Evolutionary conservation across 2,888 invertebrate species (phyloP), one percentile per base, ranked within the genome.

Genomic region (Orthosia cruda): DNA sequence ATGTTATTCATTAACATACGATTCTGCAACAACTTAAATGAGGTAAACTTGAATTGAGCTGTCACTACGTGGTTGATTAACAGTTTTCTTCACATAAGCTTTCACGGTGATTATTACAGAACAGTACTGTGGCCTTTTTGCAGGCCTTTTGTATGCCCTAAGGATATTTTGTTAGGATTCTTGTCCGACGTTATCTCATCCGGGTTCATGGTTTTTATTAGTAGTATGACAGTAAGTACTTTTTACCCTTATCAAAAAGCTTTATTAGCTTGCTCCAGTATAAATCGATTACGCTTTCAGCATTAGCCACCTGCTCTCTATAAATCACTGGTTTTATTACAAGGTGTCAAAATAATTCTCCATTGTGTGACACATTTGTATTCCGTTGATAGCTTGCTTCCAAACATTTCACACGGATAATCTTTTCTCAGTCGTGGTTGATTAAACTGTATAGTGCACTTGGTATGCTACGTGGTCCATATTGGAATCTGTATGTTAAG

Each of bases 321-420:
- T 79, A 74, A 83, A 45, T 81, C 57, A 49, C 57, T 13, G 47
- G 4, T 79, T 81, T 81, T 83, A 81, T 83, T 79, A 79, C 83
- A 20, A 57, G n/a, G n/a, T 54, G 74, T 62, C 67, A 23, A 58
- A 49, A 15, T 23, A 62, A 72, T 62, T 16, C 61, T 58, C 18
- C 26, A 54, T 63, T 66, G 54, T 55, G 13, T 63, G 47, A 20
- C 16, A 70, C 59, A 81, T 81, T 81, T 71, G 83, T 81, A 81
- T 81, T 74, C 81, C 5, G 45, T 32, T n/a, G 70, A 68, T 64
- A n/a, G 32, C 68, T 65, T 74, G 49, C 18, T 54, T 49, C 69
- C 2, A 57, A 83, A 81, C 15, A 67, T 74, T 79, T 79, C 81
- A 65, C 81, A 83, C 70, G 82, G 57, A 72, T 32, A 67, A 57